A percentile compares a stretch with the other conserved stretches of the same genome.
Evolutionary conservation across 2,888 invertebrate genomes (phyloP).

Genomic region (Agrypnus murinus): DNA sequence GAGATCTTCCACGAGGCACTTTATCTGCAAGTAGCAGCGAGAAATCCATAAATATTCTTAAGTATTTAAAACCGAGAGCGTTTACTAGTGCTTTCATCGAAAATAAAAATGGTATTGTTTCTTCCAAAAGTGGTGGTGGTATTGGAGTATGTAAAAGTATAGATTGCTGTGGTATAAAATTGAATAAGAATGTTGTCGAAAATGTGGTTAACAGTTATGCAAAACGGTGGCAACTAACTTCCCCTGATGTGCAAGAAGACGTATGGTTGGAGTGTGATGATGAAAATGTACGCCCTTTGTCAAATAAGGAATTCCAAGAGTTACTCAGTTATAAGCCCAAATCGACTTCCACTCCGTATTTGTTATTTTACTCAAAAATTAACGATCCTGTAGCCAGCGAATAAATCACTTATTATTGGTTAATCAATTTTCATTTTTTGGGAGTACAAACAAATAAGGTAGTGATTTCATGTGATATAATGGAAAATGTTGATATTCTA

Average conservation of each 20-base stretch:
- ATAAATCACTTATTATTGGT: slow-evolving; percentile 34
- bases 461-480: slow-evolving; percentile 62
- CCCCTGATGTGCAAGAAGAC: slow-evolving; percentile 63
- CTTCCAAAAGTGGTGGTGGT: slow-evolving; percentile 49
- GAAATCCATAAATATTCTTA: slow-evolving; percentile 66
- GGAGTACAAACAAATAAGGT: slow-evolving; percentile 58
- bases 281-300: slow-evolving; percentile 86
- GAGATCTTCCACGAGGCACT: slow-evolving; percentile 65
- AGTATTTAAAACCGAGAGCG: slow-evolving; percentile 65
- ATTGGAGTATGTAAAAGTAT: slow-evolving; percentile 73
- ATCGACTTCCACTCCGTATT: slow-evolving; percentile 89
- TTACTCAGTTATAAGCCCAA: slow-evolving; percentile 83
- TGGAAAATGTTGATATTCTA: slow-evolving; percentile 51
- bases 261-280: slow-evolving; percentile 93
- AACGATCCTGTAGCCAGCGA: slow-evolving; percentile 42
- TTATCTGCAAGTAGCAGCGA: slow-evolving; percentile 62
- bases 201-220: slow-evolving; percentile 64
- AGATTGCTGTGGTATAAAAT: slow-evolving; percentile 76
- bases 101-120: slow-evolving; percentile 61
- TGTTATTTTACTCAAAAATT: slow-evolving; percentile 83
- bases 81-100: slow-evolving; percentile 62
- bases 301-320: slow-evolving; percentile 85
- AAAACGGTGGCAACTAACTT: slow-evolving; percentile 65
- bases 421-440: slow-evolving; percentile 49
- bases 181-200: slow-evolving; percentile 67